These are phyloP conservation scores for Ivindomyrus marchei DNA, from an alignment of 2,113 vertebrate species.

Conservation along the genomic window DNA sequence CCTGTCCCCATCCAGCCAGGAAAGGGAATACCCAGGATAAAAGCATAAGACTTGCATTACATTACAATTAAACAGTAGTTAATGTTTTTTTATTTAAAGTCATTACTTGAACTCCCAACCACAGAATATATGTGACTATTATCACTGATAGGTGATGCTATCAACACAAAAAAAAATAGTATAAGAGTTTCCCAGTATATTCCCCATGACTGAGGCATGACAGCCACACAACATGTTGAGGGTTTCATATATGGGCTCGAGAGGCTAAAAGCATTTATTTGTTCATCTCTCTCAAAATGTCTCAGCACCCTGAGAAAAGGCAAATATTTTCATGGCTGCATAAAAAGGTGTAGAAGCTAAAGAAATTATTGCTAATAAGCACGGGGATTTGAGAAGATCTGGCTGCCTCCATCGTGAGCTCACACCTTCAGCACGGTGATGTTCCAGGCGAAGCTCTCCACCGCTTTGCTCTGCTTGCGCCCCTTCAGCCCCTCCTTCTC, in stretches of 20 bases:
- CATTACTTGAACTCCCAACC: neutral
- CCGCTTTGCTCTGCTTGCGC: conserved; percentile 72
- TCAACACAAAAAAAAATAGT: neutral
- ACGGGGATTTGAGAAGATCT: neutral
- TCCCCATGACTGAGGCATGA: neutral
- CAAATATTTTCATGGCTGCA: neutral
- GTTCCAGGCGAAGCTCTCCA: conserved; percentile 89
- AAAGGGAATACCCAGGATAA: neutral
- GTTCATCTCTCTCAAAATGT: neutral
- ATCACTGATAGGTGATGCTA: neutral
- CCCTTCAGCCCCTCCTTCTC: conserved; percentile 82
- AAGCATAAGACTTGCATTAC: neutral
- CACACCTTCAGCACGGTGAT: conserved; percentile 69
- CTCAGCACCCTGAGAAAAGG: neutral
- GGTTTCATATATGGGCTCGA: neutral
- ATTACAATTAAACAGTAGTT: neutral
- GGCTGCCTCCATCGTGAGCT: neutral
- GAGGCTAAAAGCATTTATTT: neutral
- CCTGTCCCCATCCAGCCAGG: neutral
- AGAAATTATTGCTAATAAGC: neutral
- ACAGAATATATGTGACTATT: neutral
- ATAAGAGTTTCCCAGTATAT: neutral
- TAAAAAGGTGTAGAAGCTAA: neutral
- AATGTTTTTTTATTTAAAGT: neutral
- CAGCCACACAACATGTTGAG: neutral